These are phyloP conservation scores for Rhadinocentrus ornatus DNA, from an alignment of 2,797 vertebrate genomes.

Conservation along the genomic window DNA sequence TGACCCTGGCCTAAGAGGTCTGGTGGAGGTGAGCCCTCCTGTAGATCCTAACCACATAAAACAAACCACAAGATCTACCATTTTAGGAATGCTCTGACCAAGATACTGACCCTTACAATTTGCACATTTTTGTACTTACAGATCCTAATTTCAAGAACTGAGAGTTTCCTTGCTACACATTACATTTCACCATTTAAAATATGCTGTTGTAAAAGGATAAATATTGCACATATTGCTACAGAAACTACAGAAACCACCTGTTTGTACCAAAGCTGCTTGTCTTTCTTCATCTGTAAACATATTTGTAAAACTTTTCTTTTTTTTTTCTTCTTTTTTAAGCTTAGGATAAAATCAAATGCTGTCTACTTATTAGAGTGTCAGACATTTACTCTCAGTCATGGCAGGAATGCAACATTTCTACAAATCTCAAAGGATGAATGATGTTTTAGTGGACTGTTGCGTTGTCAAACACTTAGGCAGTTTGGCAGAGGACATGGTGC, in stretches of 20 bases:
- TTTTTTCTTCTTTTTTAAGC: background rate
- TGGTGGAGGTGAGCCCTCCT: too few relatives aligned
- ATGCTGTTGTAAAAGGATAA: background rate
- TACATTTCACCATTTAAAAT: background rate
- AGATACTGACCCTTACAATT: background rate
- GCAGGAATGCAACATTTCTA: slow-evolving; percentile 14
- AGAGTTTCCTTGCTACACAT: background rate
- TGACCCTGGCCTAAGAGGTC: too few relatives aligned
- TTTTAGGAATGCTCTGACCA: background rate
- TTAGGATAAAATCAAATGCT: slow-evolving; percentile 4
- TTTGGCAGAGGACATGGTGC: slow-evolving; percentile 47
- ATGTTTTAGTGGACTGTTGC: slow-evolving; percentile 44
- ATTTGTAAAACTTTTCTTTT: background rate
- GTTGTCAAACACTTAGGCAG: slow-evolving; percentile 44
- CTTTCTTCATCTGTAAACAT: background rate
- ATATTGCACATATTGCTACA: background rate
- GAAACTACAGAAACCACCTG: background rate
- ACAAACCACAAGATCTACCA: too few relatives aligned
- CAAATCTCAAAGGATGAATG: slow-evolving; percentile 27
- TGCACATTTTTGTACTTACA: background rate
- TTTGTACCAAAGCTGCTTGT: background rate
- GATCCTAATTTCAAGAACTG: background rate
- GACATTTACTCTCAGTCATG: background rate
- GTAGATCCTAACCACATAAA: too few relatives aligned
- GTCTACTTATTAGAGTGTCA: slow-evolving; percentile 6